A percentile compares a stretch with the other conserved stretches of the same genome.
Evolutionary conservation across 1,140 invertebrate species (phyloP).

Genomic region (Diorhabda carinulata): DNA sequence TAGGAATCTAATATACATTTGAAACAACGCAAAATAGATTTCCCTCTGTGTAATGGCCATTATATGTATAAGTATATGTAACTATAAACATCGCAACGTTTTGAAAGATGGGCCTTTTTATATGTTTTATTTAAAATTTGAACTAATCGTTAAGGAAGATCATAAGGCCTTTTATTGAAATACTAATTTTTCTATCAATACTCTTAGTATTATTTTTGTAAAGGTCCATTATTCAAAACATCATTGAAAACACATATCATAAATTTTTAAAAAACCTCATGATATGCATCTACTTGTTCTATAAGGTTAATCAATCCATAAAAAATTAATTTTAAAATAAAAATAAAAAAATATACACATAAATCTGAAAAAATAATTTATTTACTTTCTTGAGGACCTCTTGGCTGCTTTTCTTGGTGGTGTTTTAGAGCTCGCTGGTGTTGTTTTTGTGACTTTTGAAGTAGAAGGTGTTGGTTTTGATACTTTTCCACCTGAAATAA

Average conservation of each 20-base stretch:
- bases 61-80: conserved; percentile 8
- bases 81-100: conserved; percentile 9
- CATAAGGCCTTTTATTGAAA: not conserved
- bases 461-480: conserved; percentile 6
- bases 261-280: conserved; percentile 9
- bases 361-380: conserved; percentile 3
- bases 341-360: conserved; percentile 22
- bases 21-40: not conserved
- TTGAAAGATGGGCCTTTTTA: not conserved
- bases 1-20: not conserved
- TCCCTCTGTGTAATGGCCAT: conserved; percentile 3
- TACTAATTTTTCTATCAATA: conserved; percentile 4
- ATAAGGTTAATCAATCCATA: not conserved
- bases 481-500: conserved; percentile 12
- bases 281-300: conserved; percentile 7
- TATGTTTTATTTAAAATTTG: not conserved
- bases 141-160: not conserved
- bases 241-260: conserved; percentile 5
- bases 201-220: not conserved
- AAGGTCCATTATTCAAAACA: not conserved
- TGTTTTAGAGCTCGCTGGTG: conserved; percentile 7
- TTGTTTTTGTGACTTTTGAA: conserved; percentile 9
- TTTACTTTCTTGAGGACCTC: conserved; percentile 17
- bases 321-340: conserved; percentile 2
- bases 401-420: conserved; percentile 11